These are phyloP conservation scores for Erebia aethiops DNA, from an alignment of 2,888 invertebrate species.

Conservation along the genomic window DNA sequence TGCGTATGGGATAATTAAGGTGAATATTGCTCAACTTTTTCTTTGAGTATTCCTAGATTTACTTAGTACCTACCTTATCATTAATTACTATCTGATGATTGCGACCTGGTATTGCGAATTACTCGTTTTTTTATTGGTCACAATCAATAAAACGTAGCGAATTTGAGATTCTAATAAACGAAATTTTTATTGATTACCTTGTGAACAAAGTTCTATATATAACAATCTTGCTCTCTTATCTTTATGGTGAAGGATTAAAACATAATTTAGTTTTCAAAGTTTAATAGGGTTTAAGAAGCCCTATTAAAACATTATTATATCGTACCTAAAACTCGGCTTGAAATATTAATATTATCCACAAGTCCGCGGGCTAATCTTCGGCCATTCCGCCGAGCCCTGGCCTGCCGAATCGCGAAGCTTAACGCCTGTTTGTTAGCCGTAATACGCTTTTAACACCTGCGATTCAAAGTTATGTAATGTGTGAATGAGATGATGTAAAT, in stretches of 20 bases:
- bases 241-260: neutral
- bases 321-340: conserved; percentile 60
- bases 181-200: neutral
- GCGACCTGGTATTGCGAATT: neutral
- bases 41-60: conserved; percentile 35
- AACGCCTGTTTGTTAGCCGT: conserved; percentile 77
- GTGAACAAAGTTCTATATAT: no score
- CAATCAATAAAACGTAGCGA: no score
- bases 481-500: conserved; percentile 63
- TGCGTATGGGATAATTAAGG: conserved; percentile 41
- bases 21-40: conserved; percentile 45
- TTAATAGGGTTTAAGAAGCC: conserved; percentile 37
- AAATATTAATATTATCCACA: conserved; percentile 63
- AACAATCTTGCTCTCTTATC: neutral
- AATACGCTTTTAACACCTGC: conserved; percentile 80
- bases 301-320: conserved; percentile 53
- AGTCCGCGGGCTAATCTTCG: conserved; percentile 72
- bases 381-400: conserved; percentile 70
- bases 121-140: neutral
- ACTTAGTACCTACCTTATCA: neutral
- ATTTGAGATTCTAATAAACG: no score
- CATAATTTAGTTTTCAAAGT: conserved; percentile 11
- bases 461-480: conserved; percentile 65
- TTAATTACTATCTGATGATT: conserved; percentile 25
- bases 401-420: conserved; percentile 73